A percentile compares a stretch with the other conserved stretches of the same genome.
phyloP scores from a whole-genome alignment of 2,113 vertebrate genomes.

The Cisticola juncidis region DNA sequence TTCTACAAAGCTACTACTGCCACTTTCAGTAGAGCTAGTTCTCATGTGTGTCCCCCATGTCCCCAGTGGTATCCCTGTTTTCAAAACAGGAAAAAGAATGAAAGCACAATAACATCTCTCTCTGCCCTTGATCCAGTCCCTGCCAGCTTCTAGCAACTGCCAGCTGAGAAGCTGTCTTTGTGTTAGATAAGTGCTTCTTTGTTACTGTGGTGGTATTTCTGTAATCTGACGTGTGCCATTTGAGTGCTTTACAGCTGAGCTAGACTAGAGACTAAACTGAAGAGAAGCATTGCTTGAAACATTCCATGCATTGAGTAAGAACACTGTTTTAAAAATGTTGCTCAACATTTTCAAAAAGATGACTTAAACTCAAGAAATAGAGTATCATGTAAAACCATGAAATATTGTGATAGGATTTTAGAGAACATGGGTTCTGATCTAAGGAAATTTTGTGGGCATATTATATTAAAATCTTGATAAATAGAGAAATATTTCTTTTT shows the following conservation, averaged over 20 bases:
- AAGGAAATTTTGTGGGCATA: neutral
- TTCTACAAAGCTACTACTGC: neutral
- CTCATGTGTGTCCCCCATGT: fast-evolving
- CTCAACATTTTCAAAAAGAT: neutral
- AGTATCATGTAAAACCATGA: neutral
- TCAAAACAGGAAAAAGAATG: neutral
- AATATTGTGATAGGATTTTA: neutral
- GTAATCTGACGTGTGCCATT: neutral
- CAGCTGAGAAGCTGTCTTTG: neutral
- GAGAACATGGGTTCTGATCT: neutral
- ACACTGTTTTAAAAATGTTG: neutral
- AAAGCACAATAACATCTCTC: neutral
- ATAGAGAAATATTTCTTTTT: neutral
- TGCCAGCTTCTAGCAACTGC: neutral
- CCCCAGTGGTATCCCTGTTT: neutral
- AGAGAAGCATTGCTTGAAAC: neutral
- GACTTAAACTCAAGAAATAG: neutral
- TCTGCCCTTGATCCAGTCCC: neutral
- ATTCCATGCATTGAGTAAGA: neutral
- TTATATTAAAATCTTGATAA: neutral
- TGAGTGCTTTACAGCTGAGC: neutral
- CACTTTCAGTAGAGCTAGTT: neutral
- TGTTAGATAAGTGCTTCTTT: slow-evolving; percentile 9
- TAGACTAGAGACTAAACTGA: neutral
- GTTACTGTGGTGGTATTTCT: neutral